Evolutionary conservation across 2,888 invertebrate genomes (phyloP), one percentile per base, ranked within the genome.

Genomic region (Euplexia lucipara): DNA sequence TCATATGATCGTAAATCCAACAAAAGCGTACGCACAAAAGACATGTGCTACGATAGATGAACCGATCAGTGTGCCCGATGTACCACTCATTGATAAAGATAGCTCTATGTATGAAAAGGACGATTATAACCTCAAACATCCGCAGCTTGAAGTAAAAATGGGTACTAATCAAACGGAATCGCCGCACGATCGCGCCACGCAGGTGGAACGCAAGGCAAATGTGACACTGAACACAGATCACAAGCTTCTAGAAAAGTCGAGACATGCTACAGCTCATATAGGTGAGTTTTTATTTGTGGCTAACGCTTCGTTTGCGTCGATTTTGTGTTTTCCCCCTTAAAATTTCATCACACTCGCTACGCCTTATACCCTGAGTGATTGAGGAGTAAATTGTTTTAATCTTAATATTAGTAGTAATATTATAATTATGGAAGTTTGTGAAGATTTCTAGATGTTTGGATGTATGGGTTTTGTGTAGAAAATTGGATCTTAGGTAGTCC

Each of bases 81-180:
- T n/a, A 3, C 34, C 74, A 6, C 16, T 56, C 14, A 20, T 52
- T 64, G 14, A 20, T 9, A 48, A 34, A n/a, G n/a, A n/a, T n/a
- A n/a, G n/a, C n/a, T n/a, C n/a, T n/a, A n/a, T n/a, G n/a, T n/a
- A n/a, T n/a, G n/a, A n/a, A n/a, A n/a, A n/a, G n/a, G n/a, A n/a
- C n/a, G n/a, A n/a, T n/a, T n/a, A n/a, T 35, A 7, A 44, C 14
- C 0, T 10, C 34, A 10, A 16, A 4, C 14, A 18, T 14, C 52
- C 26, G n/a, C 1, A 32, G 10, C 3, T 16, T 18, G 26, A 61
- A 16, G 22, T 42, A 4, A 39, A 32, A 7, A 14, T 16, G 9
- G 26, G 41, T 9, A 32, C 10, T 48, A 30, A 26, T n/a, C 47
- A 4, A 14, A 4, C 39, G 14, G 7, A 51, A 47, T 32, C 12